Base-by-base conservation (phyloP, 1,140 invertebrate genomes). In the Philotrypesis tridentata region DNA sequence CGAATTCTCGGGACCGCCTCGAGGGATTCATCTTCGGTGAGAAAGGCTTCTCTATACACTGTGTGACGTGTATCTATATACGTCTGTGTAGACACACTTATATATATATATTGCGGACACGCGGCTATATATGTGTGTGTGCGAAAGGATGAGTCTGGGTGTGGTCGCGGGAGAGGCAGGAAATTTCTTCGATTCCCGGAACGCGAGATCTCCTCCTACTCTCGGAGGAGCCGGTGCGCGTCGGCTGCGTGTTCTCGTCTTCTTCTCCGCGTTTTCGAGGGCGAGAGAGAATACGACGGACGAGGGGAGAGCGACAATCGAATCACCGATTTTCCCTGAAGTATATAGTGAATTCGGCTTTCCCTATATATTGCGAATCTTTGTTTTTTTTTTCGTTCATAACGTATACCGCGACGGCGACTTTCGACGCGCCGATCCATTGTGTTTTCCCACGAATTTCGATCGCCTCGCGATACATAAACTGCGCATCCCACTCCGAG, bases 151-250 rank as follows among this genome's bases (percentile, higher is more conserved):
- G 12, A 0, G 27, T 37, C 27, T 68, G 75, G 67, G 68, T 82
- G 75, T 78, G 67, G 68, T 31, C 65, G 43, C 17, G 43, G 17
- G 40, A 61, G 37, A 75, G 67, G 40, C 60, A 43, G 74, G 79
- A 74, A 76, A 79, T 82, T 68, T 67, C 71, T 74, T 79, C 71
- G 75, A 79, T 82, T 82, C 81, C 61, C 17, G 43, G 81, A 82
- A 82, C 75, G 70, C 40, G 11, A 23, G 23, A 43, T 61, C n/a
- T 27, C 33, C 75, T 67, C 55, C 55, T 63, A 33, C 73, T 63
- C 48, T 74, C 33, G 21, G 9, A 11, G 21, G 9, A 11, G 33
- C 33, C 31, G 29, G 31, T 21, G 27, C 12, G 14, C 2, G 11
- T 37, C 25, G 23, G 7, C 14, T 9, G 21, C n/a, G n/a, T n/a